Conservation (phyloP, 2,113 vertebrate species). For the Struthio camelus region DNA sequence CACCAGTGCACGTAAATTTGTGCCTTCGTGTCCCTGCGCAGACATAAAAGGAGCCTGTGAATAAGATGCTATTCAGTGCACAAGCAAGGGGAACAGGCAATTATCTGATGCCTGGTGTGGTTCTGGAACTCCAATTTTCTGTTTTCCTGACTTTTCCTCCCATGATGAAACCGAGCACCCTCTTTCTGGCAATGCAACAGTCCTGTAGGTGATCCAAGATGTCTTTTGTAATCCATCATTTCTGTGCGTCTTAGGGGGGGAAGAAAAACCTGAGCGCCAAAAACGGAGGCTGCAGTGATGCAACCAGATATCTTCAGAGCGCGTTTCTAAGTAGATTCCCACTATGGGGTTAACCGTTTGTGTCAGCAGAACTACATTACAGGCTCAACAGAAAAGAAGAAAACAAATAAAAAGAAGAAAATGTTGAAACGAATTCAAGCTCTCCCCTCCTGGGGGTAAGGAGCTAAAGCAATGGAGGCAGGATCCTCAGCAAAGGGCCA, state of each 20-base stretch:
- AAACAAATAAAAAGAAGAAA: slow-evolving; percentile 19
- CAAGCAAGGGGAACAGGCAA: not conserved
- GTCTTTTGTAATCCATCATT: not conserved
- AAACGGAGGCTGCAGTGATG: not conserved
- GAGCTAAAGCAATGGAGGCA: not conserved
- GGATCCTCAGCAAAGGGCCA: not conserved
- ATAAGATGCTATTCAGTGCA: not conserved
- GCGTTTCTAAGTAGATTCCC: slow-evolving; percentile 38
- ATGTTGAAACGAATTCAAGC: slow-evolving; percentile 21
- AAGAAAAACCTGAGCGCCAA: not conserved
- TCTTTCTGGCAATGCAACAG: not conserved
- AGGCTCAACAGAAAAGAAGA: slow-evolving; percentile 19
- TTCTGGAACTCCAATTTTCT: not conserved
- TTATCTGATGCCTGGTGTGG: not conserved
- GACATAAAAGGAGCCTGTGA: not conserved
- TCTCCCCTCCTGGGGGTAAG: not conserved
- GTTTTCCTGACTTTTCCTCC: not conserved
- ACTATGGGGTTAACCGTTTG: slow-evolving; percentile 14
- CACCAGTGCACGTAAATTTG: slow-evolving; percentile 24
- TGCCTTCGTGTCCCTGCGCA: not conserved
- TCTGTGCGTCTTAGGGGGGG: not conserved
- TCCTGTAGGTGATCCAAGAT: not conserved
- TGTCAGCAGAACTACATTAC: slow-evolving; percentile 50
- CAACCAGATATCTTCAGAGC: slow-evolving; percentile 26
- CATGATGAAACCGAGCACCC: not conserved